phyloP scores from a whole-genome alignment of 2,888 invertebrate species.

The Limenitis camilla region DNA sequence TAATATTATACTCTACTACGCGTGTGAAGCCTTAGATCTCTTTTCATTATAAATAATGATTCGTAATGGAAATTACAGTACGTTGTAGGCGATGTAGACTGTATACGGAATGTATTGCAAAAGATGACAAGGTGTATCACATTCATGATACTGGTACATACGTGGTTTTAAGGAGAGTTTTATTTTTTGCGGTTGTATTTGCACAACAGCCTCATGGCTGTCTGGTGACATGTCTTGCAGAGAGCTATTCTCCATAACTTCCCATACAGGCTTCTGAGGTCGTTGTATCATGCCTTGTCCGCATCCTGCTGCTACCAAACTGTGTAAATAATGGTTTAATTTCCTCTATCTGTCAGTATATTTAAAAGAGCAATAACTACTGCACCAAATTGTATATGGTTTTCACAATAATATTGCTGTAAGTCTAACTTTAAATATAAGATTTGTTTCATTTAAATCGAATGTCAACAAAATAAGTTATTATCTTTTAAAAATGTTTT shows the following conservation, averaged over 20 bases:
- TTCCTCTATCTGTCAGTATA: no score
- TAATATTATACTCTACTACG: no score
- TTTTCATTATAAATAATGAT: no score
- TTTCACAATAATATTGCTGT: neutral
- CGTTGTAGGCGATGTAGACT: neutral
- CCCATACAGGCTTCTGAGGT: conserved; percentile 47
- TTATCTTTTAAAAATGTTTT: no score
- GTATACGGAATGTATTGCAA: conserved; percentile 2
- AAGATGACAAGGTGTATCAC: neutral
- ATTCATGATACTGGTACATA: conserved; percentile 47
- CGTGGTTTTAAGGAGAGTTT: conserved; percentile 76
- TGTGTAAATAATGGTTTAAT: no score
- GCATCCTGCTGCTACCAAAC: conserved; percentile 55
- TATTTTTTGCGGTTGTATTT: conserved; percentile 81
- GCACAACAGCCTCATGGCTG: conserved; percentile 46
- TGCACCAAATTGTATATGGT: no score
- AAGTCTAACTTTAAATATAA: neutral
- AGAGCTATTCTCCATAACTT: conserved; percentile 52
- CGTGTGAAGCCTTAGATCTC: no score
- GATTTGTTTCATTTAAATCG: no score
- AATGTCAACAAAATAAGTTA: no score
- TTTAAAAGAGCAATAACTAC: no score
- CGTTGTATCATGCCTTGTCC: conserved; percentile 55
- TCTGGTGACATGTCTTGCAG: conserved; percentile 67
- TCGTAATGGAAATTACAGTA: neutral